Evolutionary conservation across 2,113 vertebrate species (phyloP).

Genomic region (Hydrolagus affinis): DNA sequence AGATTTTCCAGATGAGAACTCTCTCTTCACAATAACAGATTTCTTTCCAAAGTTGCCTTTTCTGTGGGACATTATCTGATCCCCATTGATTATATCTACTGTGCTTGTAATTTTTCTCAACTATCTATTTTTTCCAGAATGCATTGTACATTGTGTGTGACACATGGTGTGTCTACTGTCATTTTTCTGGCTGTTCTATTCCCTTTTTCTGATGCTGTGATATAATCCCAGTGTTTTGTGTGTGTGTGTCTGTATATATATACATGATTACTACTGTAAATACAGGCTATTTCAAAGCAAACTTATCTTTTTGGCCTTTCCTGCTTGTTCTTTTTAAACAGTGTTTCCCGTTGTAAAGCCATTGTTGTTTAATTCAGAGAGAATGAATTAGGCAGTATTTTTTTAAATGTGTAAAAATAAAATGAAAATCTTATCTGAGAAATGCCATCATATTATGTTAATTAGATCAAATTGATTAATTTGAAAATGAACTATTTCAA

Average conservation of each 20-base stretch:
- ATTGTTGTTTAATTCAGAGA: conserved; percentile 6
- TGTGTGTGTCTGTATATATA: not conserved
- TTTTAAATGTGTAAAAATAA: conserved; percentile 27
- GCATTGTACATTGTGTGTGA: not conserved
- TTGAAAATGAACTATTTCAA: conserved; percentile 1
- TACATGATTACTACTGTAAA: not conserved
- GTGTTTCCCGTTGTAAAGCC: not conserved
- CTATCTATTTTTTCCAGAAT: not conserved
- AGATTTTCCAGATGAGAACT: too few species aligned
- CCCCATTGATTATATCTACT: too few species aligned
- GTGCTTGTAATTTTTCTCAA: not conserved
- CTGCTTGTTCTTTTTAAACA: not conserved
- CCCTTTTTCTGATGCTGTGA: not conserved
- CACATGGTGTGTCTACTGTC: not conserved
- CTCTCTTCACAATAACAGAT: too few species aligned
- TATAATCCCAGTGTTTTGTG: not conserved
- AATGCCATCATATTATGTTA: conserved; percentile 20
- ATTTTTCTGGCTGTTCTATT: too few species aligned
- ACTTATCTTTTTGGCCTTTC: not conserved
- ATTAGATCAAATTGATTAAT: conserved; percentile 32
- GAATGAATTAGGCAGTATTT: conserved; percentile 31
- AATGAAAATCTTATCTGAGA: not conserved
- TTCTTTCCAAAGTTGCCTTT: too few species aligned
- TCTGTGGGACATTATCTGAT: not conserved
- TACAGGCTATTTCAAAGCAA: not conserved